Evolutionary conservation across 2,113 vertebrate species (phyloP), one percentile per base, ranked within the genome.

Genomic region (Mobula birostris): DNA sequence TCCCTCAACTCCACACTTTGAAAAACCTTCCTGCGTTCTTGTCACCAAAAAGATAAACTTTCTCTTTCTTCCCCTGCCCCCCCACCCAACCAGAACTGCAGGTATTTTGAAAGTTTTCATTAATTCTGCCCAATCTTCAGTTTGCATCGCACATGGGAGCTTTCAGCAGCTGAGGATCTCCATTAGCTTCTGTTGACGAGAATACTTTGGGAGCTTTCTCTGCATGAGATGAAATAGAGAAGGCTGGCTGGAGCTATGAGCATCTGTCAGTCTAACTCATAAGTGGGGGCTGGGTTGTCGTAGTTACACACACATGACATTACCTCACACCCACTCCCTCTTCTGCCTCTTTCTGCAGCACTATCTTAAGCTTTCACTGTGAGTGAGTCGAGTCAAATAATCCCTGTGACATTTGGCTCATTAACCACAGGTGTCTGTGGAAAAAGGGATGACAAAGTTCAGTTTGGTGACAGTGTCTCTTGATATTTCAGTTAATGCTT

Each of bases 351-450:
- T 24, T 93, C 5, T 40, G 19, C 0, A 2, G 15, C 5, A n/a
- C 29, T 19, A 19, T 90, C 29, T 66, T 8, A 32, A 66, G n/a
- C 24, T 56, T 48, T 5, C 24, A 56, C n/a, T 74, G 36, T 74
- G 91, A 24, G 90, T 72, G 66, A 72, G 32, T 8, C 68, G 74
- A 93, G 68, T 74, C 91, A 93, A 93, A 74, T 93, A 56, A 19
- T 40, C 36, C 27, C 19, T 0, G 2, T 74, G 91, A 93, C 24
- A 56, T 93, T 56, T 93, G 56, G 12, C 70, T 27, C 9, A 29
- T 74, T 9, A 29, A 48, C 70, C 36, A 72, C 63, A 72, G 27
- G 72, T 1, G 17, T 19, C 19, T 36, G 36, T 92, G 36, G 21
- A 93, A 74, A 76, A 27, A 93, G 36, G 8, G 74, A 14, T 32